Evolutionary conservation across 2,797 vertebrate genomes (phyloP).

Genomic region (Bradypodion pumilum): DNA sequence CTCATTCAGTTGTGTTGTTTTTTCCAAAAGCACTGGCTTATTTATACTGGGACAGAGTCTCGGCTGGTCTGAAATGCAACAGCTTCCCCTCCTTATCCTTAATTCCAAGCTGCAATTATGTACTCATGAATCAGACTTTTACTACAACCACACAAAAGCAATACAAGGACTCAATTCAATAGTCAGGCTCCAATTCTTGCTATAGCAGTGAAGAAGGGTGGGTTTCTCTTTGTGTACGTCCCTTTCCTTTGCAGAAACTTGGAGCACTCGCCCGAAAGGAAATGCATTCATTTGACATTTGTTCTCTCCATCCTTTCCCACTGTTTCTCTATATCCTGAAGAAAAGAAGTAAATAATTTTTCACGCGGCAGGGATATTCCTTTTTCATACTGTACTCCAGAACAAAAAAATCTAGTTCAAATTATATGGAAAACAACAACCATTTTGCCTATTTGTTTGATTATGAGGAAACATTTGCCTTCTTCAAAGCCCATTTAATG

Average conservation of each 20-base stretch:
- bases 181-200: slow-evolving; percentile 10
- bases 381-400: slow-evolving; percentile 53
- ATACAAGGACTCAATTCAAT: neutral
- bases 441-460: slow-evolving; percentile 59
- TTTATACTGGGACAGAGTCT: slow-evolving; percentile 26
- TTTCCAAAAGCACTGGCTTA: neutral
- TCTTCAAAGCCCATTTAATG: slow-evolving; percentile 53
- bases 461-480: slow-evolving; percentile 59
- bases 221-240: neutral
- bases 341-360: slow-evolving; percentile 59
- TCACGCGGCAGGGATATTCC: slow-evolving; percentile 43
- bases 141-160: slow-evolving; percentile 30
- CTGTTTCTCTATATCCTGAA: slow-evolving; percentile 43
- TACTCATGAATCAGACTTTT: slow-evolving; percentile 30
- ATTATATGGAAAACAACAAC: slow-evolving; percentile 66
- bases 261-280: slow-evolving; percentile 32
- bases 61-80: neutral
- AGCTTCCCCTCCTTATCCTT: slow-evolving; percentile 4
- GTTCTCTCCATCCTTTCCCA: slow-evolving; percentile 40
- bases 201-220: neutral
- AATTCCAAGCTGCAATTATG: slow-evolving; percentile 23
- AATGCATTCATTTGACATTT: slow-evolving; percentile 54
- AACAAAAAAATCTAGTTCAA: slow-evolving; percentile 35
- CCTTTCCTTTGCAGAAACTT: slow-evolving; percentile 54
- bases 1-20: slow-evolving; percentile 32